These are phyloP conservation scores for Masnerella sp. DNA, from an alignment of 2,888 invertebrate genomes.

Conservation along the genomic window DNA sequence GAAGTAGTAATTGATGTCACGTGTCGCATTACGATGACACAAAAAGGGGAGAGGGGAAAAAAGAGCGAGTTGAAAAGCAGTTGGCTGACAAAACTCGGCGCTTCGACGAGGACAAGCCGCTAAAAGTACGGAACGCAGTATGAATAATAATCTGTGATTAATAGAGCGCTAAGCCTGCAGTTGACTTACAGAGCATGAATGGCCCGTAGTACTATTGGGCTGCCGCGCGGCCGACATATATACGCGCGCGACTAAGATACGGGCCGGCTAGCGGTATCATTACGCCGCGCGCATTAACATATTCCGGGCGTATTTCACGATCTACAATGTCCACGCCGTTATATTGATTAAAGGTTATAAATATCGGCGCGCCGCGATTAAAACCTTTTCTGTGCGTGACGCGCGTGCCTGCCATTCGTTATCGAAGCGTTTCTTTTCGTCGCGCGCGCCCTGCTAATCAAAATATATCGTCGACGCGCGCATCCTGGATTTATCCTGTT, in stretches of 20 bases:
- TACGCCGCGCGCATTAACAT: constrained; percentile 45
- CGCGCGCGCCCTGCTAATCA: constrained; percentile 20
- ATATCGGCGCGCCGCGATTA: constrained; percentile 28
- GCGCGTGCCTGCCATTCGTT: constrained; percentile 25
- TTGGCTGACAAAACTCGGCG: constrained; percentile 65
- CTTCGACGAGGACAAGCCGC: constrained; percentile 60
- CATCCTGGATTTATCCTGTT: constrained; percentile 1
- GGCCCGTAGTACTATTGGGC: constrained; percentile 71
- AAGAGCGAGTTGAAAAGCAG: constrained; percentile 57
- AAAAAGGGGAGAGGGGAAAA: constrained; percentile 35
- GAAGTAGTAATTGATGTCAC: constrained; percentile 47
- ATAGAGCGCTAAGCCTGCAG: constrained; percentile 73
- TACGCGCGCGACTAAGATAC: constrained; percentile 38
- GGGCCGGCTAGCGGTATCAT: constrained; percentile 39
- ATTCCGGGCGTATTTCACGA: constrained; percentile 40
- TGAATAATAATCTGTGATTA: constrained; percentile 75
- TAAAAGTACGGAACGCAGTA: constrained; percentile 63
- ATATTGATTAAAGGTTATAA: constrained; percentile 47
- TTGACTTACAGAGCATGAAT: constrained; percentile 69
- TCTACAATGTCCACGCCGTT: constrained; percentile 36
- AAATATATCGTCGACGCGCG: constrained; percentile 30
- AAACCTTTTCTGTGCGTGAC: constrained; percentile 27
- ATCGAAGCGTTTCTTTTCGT: constrained; percentile 28
- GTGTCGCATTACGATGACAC: constrained; percentile 55
- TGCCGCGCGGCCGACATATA: constrained; percentile 54